Percentiles rank a stretch among this genome's conserved stretches.
Conservation (phyloP, 2,888 invertebrate species). For the Limnephilus marmoratus region DNA sequence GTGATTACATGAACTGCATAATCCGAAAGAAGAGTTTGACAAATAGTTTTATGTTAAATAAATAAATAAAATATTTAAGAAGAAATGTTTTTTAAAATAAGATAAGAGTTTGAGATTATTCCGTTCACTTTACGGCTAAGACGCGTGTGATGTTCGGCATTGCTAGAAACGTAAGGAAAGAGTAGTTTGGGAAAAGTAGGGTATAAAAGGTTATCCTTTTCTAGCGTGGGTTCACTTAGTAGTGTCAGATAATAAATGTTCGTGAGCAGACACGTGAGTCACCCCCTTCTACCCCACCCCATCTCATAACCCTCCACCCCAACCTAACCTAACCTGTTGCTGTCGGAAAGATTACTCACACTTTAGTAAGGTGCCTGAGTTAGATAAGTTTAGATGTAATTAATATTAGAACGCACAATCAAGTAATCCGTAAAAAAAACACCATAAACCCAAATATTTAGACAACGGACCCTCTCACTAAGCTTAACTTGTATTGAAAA, state of each 20-base stretch:
- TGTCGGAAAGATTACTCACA: not conserved
- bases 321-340: conserved; percentile 49
- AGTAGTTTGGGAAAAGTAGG: conserved; percentile 43
- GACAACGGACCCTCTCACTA: too few species aligned
- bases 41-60: not conserved
- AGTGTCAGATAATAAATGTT: conserved; percentile 56
- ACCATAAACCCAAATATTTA: too few species aligned
- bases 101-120: conserved; percentile 54
- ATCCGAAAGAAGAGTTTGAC: not conserved
- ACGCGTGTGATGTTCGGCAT: conserved; percentile 54
- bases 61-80: not conserved
- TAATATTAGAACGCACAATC: not conserved
- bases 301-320: not conserved
- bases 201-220: conserved; percentile 48
- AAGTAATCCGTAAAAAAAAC: not conserved
- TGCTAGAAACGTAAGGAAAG: conserved; percentile 43
- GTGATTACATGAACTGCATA: not conserved
- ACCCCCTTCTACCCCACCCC: not conserved
- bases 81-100: not conserved
- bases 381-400: not conserved
- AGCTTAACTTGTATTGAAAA: too few species aligned
- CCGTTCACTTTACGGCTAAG: conserved; percentile 47
- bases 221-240: conserved; percentile 54
- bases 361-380: not conserved
- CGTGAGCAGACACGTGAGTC: conserved; percentile 45